Evolutionary conservation across 2,113 vertebrate species (phyloP), one percentile per base, ranked within the genome.

Genomic region (Otocyon megalotis): DNA sequence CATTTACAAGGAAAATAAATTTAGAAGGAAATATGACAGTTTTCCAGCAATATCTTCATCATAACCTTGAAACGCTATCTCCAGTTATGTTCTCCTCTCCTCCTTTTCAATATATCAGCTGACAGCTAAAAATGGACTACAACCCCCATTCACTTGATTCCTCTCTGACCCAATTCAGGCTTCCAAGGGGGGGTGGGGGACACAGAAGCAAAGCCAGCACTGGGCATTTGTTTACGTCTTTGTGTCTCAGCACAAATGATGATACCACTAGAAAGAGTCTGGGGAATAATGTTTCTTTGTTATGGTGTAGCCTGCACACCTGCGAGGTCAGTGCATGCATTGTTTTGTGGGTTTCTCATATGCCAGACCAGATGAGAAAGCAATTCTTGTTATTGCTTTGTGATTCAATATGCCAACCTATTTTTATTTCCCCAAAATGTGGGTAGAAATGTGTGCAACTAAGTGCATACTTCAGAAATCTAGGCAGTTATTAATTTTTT

Each of bases 211-310:
- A n/a, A 37, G 83, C 96, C 93, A 85, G 90, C 92, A 56, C 6
- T 95, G 11, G 53, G 48, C 58, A 62, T 90, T 81, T 98, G 97
- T 97, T 97, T 98, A 85, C 84, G 67, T 97, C 97, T 97, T 90
- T 97, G 95, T 97, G 85, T 82, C 79, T 89, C 95, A 93, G 92
- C 71, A 97, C 93, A 97, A 95, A 97, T 7, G 84, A 97, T 91
- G 94, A 94, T 63, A 24, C 84, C 91, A 84, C 95, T 81, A 91
- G 95, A 67, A 77, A 95, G 97, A 43, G 77, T 50, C 88, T 5
- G 13, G 88, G 94, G 92, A 96, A 98, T 79, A 98, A 97, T 97
- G 96, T 65, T 17, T 69, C 97, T 98, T 97, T 98, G 97, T 97
- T 83, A 6, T 37, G 53, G 56, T 5, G 72, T 0, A 24, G 76